Percentiles rank a stretch among this genome's conserved stretches.
Conservation (phyloP, 2,113 vertebrate genomes). For the Pontoporia blainvillei region DNA sequence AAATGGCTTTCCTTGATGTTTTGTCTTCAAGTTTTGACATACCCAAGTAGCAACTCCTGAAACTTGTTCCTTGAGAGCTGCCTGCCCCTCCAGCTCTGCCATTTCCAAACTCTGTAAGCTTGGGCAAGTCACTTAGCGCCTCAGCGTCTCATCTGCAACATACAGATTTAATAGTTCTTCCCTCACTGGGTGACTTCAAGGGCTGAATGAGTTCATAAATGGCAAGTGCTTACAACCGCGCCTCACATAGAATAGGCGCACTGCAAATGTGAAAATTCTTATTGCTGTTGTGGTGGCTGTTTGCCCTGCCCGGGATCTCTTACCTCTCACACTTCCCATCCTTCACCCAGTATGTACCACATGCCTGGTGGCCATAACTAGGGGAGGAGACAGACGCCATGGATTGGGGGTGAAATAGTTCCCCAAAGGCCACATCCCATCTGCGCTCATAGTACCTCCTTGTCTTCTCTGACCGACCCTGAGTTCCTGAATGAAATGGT, state of each 20-base stretch:
- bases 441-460: not conserved
- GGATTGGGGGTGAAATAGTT: not conserved
- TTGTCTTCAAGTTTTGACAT: not conserved
- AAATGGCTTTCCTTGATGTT: not conserved
- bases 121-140: not conserved
- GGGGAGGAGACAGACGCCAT: not conserved
- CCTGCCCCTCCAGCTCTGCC: not conserved
- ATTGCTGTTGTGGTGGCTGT: not conserved
- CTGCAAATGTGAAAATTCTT: not conserved
- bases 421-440: not conserved
- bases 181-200: not conserved
- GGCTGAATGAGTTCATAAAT: slow-evolving; percentile 18
- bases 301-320: not conserved
- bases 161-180: not conserved
- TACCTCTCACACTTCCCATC: not conserved
- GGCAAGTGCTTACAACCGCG: not conserved
- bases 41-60: not conserved
- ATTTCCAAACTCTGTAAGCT: not conserved
- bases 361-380: not conserved
- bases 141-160: not conserved
- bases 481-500: not conserved
- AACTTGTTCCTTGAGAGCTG: not conserved
- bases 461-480: not conserved
- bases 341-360: not conserved
- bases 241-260: not conserved